Base-by-base conservation (phyloP, 2,888 invertebrate species). In the Apodemia duryi region DNA sequence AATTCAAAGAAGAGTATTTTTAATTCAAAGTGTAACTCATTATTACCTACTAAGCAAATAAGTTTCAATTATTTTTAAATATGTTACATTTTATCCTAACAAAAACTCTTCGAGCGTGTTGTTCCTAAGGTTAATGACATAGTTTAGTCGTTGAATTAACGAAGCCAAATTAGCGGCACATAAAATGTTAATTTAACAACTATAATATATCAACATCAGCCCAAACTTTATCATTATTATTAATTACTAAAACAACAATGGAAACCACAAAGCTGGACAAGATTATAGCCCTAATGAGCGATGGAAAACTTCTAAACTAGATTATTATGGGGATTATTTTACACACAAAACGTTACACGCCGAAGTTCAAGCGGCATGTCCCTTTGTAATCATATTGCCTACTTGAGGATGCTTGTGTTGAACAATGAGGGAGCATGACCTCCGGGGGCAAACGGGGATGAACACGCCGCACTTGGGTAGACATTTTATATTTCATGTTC, bases 361-460 rank as follows among this genome's bases (percentile, higher is more conserved):
- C 78, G 71, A 77, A 81, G 79, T 75, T 75, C 77, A 74, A 73
- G 72, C 73, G 73, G 75, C 78, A 74, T 82, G 82, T 83, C 83
- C 82, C 83, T 83, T 83, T 82, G 75, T 77, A 77, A 77, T 79
- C 74, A 77, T 75, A 82, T 82, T 80, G 79, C 72, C 73, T 81
- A 83, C 81, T 84, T 78, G 80, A 82, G 82, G 79, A 80, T 83
- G 82, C 79, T 79, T 77, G 73, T 75, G 82, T 83, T 79, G 73
- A 78, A 82, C 75, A 67, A 68, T 77, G 78, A 81, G 79, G 74
- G 78, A 84, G 69, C 83, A 86, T 85, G 88, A 88, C 88, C 89
- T 88, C 89, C 87, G 83, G 86, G 86, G 89, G 88, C 87, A 86
- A 86, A 82, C 81, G 82, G 86, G 86, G 87, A 84, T 83, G 82